phyloP scores from a whole-genome alignment of 2,888 invertebrate genomes.

The Hipparchia semele region DNA sequence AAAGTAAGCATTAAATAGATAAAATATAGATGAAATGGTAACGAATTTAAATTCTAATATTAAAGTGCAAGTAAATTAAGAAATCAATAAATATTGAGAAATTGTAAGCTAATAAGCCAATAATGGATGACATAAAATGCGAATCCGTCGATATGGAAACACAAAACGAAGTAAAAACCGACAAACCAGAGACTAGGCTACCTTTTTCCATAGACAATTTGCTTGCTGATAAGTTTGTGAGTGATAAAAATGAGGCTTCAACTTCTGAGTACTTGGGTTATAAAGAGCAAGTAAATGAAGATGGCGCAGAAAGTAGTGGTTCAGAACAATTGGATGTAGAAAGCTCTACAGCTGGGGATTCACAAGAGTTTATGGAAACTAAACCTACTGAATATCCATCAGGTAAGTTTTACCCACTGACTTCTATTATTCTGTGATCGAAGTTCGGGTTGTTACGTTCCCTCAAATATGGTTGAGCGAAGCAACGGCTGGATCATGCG shows the following conservation, averaged over 20 bases:
- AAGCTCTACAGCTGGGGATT: constrained; percentile 60
- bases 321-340: constrained; percentile 75
- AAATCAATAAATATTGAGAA: neutral
- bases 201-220: constrained; percentile 75
- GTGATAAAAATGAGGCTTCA: constrained; percentile 34
- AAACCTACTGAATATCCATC: constrained; percentile 67
- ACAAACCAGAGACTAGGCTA: constrained; percentile 62
- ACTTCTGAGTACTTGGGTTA: constrained; percentile 39
- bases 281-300: constrained; percentile 52
- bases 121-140: constrained; percentile 33
- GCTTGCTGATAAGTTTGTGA: constrained; percentile 66
- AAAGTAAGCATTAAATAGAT: neutral
- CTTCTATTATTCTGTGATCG: no score
- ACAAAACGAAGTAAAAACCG: constrained; percentile 49
- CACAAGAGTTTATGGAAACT: constrained; percentile 58
- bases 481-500: no score
- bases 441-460: no score
- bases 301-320: constrained; percentile 58
- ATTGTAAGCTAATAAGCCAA: neutral
- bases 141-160: constrained; percentile 44
- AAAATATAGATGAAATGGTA: no score
- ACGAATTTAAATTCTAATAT: neutral
- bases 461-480: no score
- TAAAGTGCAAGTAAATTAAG: neutral
- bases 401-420: constrained; percentile 51